Evolutionary conservation across 2,113 vertebrate species (phyloP), one percentile per base, ranked within the genome.

Genomic region (Lanius ludovicianus): DNA sequence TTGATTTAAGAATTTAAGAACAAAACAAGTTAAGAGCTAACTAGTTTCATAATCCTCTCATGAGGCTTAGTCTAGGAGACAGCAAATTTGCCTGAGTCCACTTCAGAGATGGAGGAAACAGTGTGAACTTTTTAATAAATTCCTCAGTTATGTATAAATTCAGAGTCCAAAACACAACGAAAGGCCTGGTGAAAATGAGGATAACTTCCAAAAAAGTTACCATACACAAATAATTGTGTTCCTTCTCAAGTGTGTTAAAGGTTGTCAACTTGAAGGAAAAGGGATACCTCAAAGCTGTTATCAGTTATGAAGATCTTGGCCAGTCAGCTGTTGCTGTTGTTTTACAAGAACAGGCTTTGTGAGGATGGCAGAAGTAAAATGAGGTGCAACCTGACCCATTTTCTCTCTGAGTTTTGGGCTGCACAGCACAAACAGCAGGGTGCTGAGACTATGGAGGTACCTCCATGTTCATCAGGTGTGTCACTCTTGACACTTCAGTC

Each of bases 11-110:
- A 82, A 93, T 90, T 74, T 80, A 90, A 82, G 76, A 95, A 65
- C 60, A 93, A 97, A 96, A 96, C 82, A 95, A 96, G 94, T 97
- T 88, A 90, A 92, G 89, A 91, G 33, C 80, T 92, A 95, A 86
- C 87, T 79, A 84, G 46, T 88, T 95, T 90, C 13, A 5, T 89
- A 92, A 94, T 80, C 62, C 41, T 92, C 84, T 94, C 60, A 80
- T 41, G 37, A 92, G 55, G 86, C 62, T 92, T 44, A 78, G 20
- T 81, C 68, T 53, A 89, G 83, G 64, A 96, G 80, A 93, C 68
- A 76, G n/a, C 15, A 88, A 89, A 90, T 89, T 77, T 78, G 39
- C 65, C 77, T 39, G 25, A 83, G 52, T 84, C 47, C 68, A 64
- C 39, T 92, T 90, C 60, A 93, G 65, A 88, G 44, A 83, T 1